Conservation (phyloP, 2,113 vertebrate genomes). For the Theropithecus gelada region DNA sequence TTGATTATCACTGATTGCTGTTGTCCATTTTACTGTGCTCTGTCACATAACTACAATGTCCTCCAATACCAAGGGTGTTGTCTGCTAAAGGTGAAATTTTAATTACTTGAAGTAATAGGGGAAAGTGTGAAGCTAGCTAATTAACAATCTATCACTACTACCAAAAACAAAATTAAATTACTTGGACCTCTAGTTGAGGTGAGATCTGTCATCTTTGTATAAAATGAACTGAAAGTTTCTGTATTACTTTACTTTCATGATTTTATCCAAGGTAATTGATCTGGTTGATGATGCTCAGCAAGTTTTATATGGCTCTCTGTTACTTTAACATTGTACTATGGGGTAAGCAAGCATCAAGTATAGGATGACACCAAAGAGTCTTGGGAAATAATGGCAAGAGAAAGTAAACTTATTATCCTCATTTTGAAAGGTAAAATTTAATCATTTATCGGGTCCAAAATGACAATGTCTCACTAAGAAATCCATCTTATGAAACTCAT, state of each 20-base stretch:
- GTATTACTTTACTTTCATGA: background rate
- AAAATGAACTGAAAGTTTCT: background rate
- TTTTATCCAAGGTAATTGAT: background rate
- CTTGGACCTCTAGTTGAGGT: background rate
- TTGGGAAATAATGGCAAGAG: background rate
- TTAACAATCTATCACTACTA: background rate
- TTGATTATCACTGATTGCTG: background rate
- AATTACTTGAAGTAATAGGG: background rate
- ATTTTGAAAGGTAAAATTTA: conserved; percentile 31
- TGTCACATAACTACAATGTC: background rate
- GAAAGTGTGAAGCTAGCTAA: background rate
- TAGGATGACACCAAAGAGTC: background rate
- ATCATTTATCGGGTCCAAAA: conserved; percentile 14
- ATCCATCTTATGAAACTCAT: background rate
- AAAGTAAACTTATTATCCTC: background rate
- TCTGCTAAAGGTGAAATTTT: background rate
- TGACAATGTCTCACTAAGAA: background rate
- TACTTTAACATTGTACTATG: background rate
- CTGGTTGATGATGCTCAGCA: background rate
- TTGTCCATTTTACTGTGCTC: background rate
- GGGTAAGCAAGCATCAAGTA: background rate
- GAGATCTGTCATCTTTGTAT: background rate
- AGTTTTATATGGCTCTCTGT: background rate
- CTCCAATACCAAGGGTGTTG: background rate
- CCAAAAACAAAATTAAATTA: background rate